Conservation (phyloP, 2,888 invertebrate species). For the Synergus japonicus region DNA sequence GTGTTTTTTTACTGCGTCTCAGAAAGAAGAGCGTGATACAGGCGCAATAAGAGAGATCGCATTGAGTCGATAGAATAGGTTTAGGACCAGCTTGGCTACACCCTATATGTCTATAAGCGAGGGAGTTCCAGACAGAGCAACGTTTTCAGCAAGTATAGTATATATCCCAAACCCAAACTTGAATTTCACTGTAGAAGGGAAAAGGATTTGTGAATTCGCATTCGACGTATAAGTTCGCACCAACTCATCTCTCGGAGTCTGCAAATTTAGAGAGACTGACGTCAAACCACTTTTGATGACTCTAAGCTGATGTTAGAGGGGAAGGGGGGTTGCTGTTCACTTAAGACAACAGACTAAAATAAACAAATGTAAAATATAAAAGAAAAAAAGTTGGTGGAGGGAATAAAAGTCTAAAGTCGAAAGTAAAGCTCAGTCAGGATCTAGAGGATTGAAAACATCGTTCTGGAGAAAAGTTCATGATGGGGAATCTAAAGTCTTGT, state of each 20-base stretch:
- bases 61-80: slow-evolving; percentile 31
- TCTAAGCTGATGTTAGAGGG: slow-evolving; percentile 25
- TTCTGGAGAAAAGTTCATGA: neutral
- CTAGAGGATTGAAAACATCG: slow-evolving; percentile 5
- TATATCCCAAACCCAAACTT: slow-evolving; percentile 23
- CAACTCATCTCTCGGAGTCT: neutral
- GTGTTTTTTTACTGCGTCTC: slow-evolving; percentile 32
- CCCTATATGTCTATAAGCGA: slow-evolving; percentile 33
- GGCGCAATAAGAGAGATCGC: slow-evolving; percentile 37
- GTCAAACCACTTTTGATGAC: slow-evolving; percentile 20
- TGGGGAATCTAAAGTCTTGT: neutral
- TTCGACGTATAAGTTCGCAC: slow-evolving; percentile 5
- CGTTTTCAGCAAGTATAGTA: slow-evolving; percentile 42
- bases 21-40: slow-evolving; percentile 34
- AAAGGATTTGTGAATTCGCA: slow-evolving; percentile 46
- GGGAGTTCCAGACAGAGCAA: slow-evolving; percentile 42
- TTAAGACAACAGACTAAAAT: slow-evolving; percentile 32
- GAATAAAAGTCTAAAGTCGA: neutral
- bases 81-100: slow-evolving; percentile 37
- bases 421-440: neutral
- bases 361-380: neutral
- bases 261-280: slow-evolving; percentile 35
- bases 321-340: neutral
- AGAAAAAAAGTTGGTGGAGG: neutral
- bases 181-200: slow-evolving; percentile 43